phyloP scores from a whole-genome alignment of 1,140 invertebrate species.

The Lerema accius region DNA sequence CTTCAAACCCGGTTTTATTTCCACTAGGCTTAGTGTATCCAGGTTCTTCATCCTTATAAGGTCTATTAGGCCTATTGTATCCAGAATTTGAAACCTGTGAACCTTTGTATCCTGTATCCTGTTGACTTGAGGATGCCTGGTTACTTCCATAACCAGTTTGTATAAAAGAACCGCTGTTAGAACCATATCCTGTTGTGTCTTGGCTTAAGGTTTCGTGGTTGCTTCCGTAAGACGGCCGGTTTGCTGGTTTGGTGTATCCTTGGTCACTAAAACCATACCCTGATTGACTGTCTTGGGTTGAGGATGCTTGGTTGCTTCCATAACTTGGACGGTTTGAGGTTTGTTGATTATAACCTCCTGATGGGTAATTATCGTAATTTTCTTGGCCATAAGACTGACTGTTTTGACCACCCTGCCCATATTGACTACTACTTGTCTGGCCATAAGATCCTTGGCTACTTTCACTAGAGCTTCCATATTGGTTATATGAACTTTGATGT shows the following conservation, averaged over 20 bases:
- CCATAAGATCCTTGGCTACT: constrained; percentile 12
- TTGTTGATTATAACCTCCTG: constrained; percentile 1
- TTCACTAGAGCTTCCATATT: not conserved
- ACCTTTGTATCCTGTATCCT: constrained; percentile 15
- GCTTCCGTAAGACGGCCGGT: constrained; percentile 17
- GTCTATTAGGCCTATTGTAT: constrained; percentile 33
- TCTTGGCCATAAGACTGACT: constrained; percentile 6
- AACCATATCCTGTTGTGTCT: constrained; percentile 26
- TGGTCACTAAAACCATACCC: not conserved
- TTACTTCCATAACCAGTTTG: not conserved
- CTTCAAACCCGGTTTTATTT: constrained; percentile 28
- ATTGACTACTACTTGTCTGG: constrained; percentile 5
- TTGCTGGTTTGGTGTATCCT: not conserved
- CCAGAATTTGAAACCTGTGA: constrained; percentile 29
- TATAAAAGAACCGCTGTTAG: constrained; percentile 4
- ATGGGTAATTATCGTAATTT: not conserved
- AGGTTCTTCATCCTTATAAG: constrained; percentile 35
- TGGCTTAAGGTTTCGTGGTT: no score
- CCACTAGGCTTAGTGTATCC: constrained; percentile 33
- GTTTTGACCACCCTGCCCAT: not conserved
- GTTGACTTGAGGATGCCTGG: constrained; percentile 13
- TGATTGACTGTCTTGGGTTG: not conserved
- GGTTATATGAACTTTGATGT: constrained; percentile 4
- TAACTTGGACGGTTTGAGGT: not conserved
- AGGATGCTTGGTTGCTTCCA: constrained; percentile 1